Base-by-base conservation (phyloP, 1,140 invertebrate species). In the Araneus ventricosus region DNA sequence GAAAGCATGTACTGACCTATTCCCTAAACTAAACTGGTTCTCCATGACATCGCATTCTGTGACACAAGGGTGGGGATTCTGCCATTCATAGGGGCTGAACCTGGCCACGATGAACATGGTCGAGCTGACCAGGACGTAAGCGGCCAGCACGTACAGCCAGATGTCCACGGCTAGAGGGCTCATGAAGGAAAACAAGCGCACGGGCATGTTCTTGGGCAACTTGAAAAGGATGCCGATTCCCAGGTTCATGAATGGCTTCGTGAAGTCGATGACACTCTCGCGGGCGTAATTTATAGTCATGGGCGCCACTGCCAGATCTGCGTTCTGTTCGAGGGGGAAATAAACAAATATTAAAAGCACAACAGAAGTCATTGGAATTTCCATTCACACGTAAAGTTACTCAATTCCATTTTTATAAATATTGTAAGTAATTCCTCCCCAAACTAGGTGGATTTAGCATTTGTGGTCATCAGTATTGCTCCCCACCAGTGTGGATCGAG, bases 231-330 rank as follows among this genome's bases (percentile, higher is more conserved):
- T 98, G 30, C 97, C 97, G 88, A 98, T 98, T 4, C 98, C 98
- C 17, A 98, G 96, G 95, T 98, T 98, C 97, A 98, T 98, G 95
- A 98, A 98, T 4, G 98, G 98, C 95, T 99, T 99, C 0, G 98
- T 99, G 95, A 99, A 99, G 95, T 99, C 98, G 52, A 99, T 98
- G 30, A 98, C 98, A 94, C 97, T 98, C 95, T 99, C 98, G 45
- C 98, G 95, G 0, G 98, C 98, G 95, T 98, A 99, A 95, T 98
- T 99, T 92, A 99, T 99, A 1, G 98, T 99, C 97, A 99, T 98
- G 0, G 98, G 98, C 0, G 98, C 98, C 1, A 99, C 98, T 1
- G 98, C 98, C 94, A 99, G 96, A 95, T 99, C 98, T 0, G 98
- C 98, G 95, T 97, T 97, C 98, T 98, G n/a, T 34, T 17, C 45